A percentile compares a stretch with the other conserved stretches of the same genome.
Evolutionary conservation across 2,797 vertebrate species (phyloP).

Genomic region (Eulemur mongoz): DNA sequence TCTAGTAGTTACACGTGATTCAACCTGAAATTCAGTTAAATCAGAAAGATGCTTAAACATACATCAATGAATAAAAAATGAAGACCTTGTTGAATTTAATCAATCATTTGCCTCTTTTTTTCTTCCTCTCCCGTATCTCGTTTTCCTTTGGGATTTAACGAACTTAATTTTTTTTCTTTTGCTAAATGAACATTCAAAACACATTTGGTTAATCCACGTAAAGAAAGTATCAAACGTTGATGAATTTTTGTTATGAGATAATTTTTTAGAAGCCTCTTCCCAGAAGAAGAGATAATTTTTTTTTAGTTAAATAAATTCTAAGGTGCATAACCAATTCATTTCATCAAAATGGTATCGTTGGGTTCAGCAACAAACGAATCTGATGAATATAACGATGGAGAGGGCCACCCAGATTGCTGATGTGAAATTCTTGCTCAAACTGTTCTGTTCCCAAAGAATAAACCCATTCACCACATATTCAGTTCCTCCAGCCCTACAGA

Average conservation of each 20-base stretch:
- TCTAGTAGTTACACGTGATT: constrained; percentile 82
- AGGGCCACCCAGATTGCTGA: background rate
- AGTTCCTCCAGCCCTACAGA: background rate
- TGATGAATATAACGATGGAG: background rate
- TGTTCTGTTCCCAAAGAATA: background rate
- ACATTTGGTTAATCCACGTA: constrained; percentile 1
- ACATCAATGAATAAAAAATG: constrained; percentile 83
- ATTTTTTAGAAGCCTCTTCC: background rate
- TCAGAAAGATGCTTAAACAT: constrained; percentile 82
- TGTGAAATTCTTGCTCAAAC: background rate
- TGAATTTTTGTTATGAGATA: background rate
- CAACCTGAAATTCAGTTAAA: constrained; percentile 86
- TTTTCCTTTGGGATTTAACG: constrained; percentile 69
- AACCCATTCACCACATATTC: background rate
- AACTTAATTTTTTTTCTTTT: constrained; percentile 63
- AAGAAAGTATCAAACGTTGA: background rate
- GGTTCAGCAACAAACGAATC: background rate
- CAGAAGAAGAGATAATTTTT: background rate
- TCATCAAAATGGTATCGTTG: background rate
- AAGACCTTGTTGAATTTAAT: constrained; percentile 81
- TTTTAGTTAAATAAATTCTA: background rate
- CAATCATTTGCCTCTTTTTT: constrained; percentile 47
- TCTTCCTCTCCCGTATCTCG: background rate
- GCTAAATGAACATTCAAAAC: constrained; percentile 43
- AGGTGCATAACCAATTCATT: background rate